Conservation (phyloP, 2,888 invertebrate species). For the Metellina segmentata region DNA sequence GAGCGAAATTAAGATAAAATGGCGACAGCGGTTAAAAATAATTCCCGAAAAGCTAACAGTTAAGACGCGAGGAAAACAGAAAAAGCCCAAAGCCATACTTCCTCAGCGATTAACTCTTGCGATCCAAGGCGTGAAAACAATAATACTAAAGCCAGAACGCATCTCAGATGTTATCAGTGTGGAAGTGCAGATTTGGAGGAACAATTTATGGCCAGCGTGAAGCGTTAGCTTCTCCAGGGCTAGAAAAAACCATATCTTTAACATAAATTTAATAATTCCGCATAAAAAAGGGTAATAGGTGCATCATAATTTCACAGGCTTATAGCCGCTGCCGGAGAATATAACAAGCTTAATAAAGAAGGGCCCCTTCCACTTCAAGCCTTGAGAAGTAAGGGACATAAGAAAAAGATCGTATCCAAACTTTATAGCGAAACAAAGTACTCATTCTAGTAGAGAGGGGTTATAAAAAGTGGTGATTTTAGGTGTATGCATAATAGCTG, state of each 20-base stretch:
- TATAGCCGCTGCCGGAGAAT: constrained; percentile 9
- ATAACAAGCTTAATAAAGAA: constrained; percentile 64
- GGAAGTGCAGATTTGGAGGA: background rate
- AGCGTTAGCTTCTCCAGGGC: background rate
- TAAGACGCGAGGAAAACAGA: background rate
- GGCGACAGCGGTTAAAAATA: background rate
- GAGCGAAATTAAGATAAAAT: constrained; percentile 3
- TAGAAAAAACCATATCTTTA: constrained; percentile 40
- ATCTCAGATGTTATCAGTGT: background rate
- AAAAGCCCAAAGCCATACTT: background rate
- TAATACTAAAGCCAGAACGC: background rate
- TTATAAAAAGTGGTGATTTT: constrained; percentile 65
- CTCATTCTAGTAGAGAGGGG: background rate
- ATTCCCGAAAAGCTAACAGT: background rate
- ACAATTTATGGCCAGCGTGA: constrained; percentile 32
- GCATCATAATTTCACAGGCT: constrained; percentile 52
- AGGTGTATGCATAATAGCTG: constrained; percentile 62
- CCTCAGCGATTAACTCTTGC: background rate
- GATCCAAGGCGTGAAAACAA: background rate
- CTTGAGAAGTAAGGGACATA: background rate
- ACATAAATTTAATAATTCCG: constrained; percentile 65
- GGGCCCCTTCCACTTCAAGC: constrained; percentile 14
- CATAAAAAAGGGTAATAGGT: constrained; percentile 40
- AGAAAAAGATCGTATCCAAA: constrained; percentile 40
- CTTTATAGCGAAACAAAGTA: constrained; percentile 54